Evolutionary conservation across 2,113 vertebrate genomes (phyloP).

Genomic region (Leptobrachium leishanense): DNA sequence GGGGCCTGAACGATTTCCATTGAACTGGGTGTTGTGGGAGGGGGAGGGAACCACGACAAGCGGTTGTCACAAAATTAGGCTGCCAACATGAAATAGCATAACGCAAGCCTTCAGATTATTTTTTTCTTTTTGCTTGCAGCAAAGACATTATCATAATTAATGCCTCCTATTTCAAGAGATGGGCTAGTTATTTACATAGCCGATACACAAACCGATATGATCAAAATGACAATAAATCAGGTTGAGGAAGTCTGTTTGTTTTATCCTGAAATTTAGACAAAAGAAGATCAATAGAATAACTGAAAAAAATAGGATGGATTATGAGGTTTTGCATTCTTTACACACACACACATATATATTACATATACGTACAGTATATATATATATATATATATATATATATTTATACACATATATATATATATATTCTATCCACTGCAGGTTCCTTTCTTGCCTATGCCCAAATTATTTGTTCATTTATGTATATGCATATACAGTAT

Average conservation of each 20-base stretch:
- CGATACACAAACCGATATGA: not conserved
- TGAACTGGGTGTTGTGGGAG: not conserved
- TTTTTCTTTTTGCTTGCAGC: slow-evolving; percentile 11
- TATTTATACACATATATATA: no score
- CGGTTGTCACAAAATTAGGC: not conserved
- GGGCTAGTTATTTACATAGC: slow-evolving; percentile 33
- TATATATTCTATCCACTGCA: no score
- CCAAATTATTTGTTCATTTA: no score
- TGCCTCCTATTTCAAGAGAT: slow-evolving; percentile 28
- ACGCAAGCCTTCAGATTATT: not conserved
- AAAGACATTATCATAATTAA: slow-evolving; percentile 26
- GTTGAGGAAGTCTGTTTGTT: not conserved
- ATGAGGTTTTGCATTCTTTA: no score
- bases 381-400: no score
- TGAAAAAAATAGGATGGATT: not conserved
- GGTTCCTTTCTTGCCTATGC: no score
- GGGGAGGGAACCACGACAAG: slow-evolving; percentile 23
- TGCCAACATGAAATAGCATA: slow-evolving; percentile 5
- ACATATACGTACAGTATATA: no score
- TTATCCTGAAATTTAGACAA: not conserved
- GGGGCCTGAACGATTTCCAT: slow-evolving; percentile 47
- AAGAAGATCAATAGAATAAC: not conserved
- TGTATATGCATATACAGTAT: no score
- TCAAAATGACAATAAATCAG: slow-evolving; percentile 10
- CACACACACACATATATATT: no score